These are phyloP conservation scores for Carabus problematicus DNA, from an alignment of 2,888 invertebrate genomes.

Conservation along the genomic window DNA sequence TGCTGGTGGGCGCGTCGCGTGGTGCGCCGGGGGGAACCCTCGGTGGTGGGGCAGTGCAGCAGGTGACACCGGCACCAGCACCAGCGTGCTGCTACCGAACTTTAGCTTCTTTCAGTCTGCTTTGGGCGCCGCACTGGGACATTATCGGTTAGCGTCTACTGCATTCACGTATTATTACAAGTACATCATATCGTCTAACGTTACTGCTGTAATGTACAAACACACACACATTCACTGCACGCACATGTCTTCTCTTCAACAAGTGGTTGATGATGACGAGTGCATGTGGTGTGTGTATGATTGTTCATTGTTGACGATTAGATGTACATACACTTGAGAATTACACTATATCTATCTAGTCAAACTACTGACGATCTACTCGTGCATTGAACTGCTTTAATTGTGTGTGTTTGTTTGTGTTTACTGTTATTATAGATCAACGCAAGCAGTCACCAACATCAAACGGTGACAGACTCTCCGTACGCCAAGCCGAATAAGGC, in stretches of 20 bases:
- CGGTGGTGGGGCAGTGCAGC: conserved; percentile 36
- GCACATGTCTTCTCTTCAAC: conserved; percentile 14
- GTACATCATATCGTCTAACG: conserved; percentile 5
- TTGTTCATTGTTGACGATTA: background rate
- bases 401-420: conserved; percentile 30
- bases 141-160: conserved; percentile 30
- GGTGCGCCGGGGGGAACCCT: conserved; percentile 26
- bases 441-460: conserved; percentile 68
- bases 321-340: background rate
- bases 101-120: conserved; percentile 41
- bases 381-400: background rate
- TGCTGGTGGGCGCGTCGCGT: conserved; percentile 39
- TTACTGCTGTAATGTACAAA: conserved; percentile 21
- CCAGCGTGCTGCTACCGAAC: conserved; percentile 15
- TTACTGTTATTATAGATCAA: conserved; percentile 68
- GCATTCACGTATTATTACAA: background rate
- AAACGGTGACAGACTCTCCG: conserved; percentile 71
- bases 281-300: background rate
- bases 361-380: background rate
- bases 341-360: background rate
- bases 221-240: conserved; percentile 11
- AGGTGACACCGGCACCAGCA: conserved; percentile 36
- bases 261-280: conserved; percentile 26
- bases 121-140: conserved; percentile 40
- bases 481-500: conserved; percentile 75